phyloP scores from a whole-genome alignment of 2,888 invertebrate genomes.

The Xanthorhoe designata region DNA sequence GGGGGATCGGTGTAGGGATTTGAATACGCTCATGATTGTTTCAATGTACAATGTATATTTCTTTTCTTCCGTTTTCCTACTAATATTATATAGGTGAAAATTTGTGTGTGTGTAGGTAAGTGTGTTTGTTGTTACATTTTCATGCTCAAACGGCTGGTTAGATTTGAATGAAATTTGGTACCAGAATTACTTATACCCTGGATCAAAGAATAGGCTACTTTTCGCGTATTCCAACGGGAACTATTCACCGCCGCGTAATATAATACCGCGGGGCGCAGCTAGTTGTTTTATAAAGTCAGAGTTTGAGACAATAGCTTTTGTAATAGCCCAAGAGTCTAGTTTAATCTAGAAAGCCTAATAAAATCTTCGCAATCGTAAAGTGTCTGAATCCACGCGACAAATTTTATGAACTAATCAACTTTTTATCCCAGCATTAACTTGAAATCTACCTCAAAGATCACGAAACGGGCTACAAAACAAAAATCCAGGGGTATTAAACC shows the following conservation, averaged over 20 bases:
- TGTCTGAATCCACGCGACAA: slow-evolving; percentile 4
- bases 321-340: background rate
- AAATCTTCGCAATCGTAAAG: background rate
- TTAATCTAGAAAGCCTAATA: background rate
- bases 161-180: too few relatives aligned
- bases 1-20: slow-evolving; percentile 23
- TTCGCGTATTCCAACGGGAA: too few relatives aligned
- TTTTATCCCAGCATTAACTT: slow-evolving; percentile 15
- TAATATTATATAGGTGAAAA: too few relatives aligned
- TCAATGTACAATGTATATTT: slow-evolving; percentile 3
- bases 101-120: too few relatives aligned
- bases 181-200: too few relatives aligned
- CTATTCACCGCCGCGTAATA: too few relatives aligned
- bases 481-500: slow-evolving; percentile 74
- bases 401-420: slow-evolving; percentile 25
- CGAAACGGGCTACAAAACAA: slow-evolving; percentile 58
- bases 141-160: too few relatives aligned
- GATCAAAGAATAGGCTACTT: too few relatives aligned
- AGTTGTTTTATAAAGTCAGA: background rate
- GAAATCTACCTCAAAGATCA: slow-evolving; percentile 25
- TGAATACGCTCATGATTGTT: slow-evolving; percentile 27
- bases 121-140: too few relatives aligned
- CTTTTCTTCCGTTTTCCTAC: background rate
- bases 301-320: too few relatives aligned
- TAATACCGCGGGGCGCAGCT: too few relatives aligned